phyloP scores from a whole-genome alignment of 2,797 vertebrate genomes.

The Thripadectes ignobilis region DNA sequence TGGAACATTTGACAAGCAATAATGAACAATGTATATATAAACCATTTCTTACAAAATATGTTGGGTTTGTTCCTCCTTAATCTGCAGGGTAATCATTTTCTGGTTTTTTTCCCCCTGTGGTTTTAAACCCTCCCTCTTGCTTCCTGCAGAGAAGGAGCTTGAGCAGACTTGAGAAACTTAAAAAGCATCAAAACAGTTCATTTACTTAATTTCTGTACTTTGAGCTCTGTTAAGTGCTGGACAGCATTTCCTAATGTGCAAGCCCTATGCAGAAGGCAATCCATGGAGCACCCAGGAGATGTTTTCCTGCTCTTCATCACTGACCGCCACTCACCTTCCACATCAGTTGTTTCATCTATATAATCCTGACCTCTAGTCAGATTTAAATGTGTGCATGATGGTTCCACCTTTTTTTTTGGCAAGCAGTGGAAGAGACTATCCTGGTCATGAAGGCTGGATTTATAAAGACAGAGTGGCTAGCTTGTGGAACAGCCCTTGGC shows the following conservation, averaged over 20 bases:
- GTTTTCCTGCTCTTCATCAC: background rate
- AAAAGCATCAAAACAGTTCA: background rate
- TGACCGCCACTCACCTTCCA: background rate
- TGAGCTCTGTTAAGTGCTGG: background rate
- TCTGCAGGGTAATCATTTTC: background rate
- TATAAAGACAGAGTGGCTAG: background rate
- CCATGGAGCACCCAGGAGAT: fast-evolving
- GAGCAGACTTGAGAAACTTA: background rate
- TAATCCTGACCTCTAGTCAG: background rate
- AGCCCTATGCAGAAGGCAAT: background rate
- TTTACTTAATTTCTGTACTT: background rate
- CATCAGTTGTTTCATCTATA: background rate
- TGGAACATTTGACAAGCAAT: background rate
- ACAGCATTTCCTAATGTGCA: background rate
- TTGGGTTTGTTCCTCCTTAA: background rate
- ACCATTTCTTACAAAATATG: background rate
- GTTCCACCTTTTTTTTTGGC: background rate
- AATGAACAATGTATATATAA: background rate
- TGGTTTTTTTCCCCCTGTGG: fast-evolving
- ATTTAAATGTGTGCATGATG: background rate
- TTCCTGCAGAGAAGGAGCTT: background rate
- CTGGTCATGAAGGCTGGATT: background rate
- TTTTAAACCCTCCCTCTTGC: background rate
- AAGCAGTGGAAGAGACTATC: background rate
- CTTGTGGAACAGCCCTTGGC: background rate